These are phyloP conservation scores for Drosophila paramelanica DNA, from an alignment of 2,888 invertebrate species.

Conservation along the genomic window DNA sequence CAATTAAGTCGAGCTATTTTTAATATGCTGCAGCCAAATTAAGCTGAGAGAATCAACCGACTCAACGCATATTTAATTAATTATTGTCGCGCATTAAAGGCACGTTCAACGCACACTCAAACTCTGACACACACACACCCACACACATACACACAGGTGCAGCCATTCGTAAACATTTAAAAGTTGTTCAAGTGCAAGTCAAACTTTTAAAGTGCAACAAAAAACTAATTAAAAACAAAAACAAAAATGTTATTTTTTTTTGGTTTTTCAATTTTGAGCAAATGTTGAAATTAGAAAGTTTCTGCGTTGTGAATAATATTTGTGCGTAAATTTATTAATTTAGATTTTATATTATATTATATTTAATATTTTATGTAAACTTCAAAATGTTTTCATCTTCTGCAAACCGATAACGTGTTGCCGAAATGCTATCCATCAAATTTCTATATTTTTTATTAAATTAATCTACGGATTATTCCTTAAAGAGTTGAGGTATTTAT, in stretches of 20 bases:
- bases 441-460: neutral
- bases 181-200: slow-evolving; percentile 55
- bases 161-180: slow-evolving; percentile 46
- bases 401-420: no score
- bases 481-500: neutral
- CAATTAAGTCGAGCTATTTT: slow-evolving; percentile 57
- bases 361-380: no score
- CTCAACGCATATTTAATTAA: slow-evolving; percentile 58
- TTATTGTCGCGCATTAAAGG: slow-evolving; percentile 36
- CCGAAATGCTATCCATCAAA: neutral
- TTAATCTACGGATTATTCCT: neutral
- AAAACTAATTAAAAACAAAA: slow-evolving; percentile 59
- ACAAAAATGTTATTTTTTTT: neutral
- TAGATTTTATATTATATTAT: no score
- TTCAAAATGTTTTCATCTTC: no score
- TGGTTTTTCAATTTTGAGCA: neutral
- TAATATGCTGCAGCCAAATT: slow-evolving; percentile 40
- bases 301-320: no score
- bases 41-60: slow-evolving; percentile 39
- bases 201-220: slow-evolving; percentile 55
- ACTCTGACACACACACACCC: slow-evolving; percentile 8
- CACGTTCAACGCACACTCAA: slow-evolving; percentile 9
- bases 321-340: no score
- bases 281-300: neutral
- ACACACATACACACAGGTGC: slow-evolving; percentile 5